Conservation (phyloP, 2,113 vertebrate genomes). For the Castor canadensis region DNA sequence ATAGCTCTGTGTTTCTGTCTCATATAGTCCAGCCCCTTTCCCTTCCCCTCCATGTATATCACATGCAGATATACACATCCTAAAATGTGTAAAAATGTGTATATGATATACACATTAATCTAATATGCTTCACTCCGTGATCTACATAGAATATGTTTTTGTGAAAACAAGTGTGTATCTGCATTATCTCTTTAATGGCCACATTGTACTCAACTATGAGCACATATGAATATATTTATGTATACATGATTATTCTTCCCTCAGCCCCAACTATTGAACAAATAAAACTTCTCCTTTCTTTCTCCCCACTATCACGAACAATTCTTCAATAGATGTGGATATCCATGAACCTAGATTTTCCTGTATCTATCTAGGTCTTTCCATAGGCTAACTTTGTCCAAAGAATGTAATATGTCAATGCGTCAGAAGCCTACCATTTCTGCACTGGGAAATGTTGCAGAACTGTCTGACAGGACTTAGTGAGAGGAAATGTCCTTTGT, state of each 20-base stretch:
- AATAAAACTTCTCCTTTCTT: not conserved
- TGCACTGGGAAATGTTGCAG: not conserved
- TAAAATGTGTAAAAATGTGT: no score
- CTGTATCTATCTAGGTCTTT: not conserved
- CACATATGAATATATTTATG: not conserved
- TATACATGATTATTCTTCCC: not conserved
- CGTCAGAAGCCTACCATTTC: not conserved
- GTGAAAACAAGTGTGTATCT: conserved; percentile 15
- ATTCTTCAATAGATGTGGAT: not conserved
- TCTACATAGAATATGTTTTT: not conserved
- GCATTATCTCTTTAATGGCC: not conserved
- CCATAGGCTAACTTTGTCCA: not conserved
- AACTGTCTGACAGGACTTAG: not conserved
- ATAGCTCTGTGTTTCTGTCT: not conserved
- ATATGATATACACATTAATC: not conserved
- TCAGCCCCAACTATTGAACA: not conserved
- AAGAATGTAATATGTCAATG: not conserved
- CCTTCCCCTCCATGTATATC: not conserved
- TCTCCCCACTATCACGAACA: not conserved
- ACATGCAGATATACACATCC: not conserved
- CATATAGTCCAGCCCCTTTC: not conserved
- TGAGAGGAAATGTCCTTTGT: not conserved
- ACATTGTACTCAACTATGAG: not conserved
- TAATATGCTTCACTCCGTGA: not conserved
- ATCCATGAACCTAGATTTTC: not conserved